Evolutionary conservation across 1,140 invertebrate species (phyloP), one percentile per base, ranked within the genome.

Genomic region (Macrotrachela quadricornifera): DNA sequence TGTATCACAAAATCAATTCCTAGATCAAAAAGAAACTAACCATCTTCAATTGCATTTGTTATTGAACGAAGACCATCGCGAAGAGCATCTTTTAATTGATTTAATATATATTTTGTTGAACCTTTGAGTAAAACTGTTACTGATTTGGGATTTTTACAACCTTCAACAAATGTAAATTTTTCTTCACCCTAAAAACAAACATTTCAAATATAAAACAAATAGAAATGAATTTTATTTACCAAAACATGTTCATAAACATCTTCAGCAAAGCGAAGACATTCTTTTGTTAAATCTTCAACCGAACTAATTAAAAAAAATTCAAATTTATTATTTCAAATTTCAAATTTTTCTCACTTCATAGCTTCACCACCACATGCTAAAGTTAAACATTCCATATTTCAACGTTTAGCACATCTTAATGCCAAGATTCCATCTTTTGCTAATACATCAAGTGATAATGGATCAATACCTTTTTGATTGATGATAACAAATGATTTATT

Each of bases 391-490:
- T 99, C 94, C 94, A 99, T 99, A 66, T 99, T 99, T 55, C 94
- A 79, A 42, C 92, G 76, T 69, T 99, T 99, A 15, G 94, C 92
- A 58, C 94, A 76, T 59, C 94, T 79, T 18, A 99, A 72, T 14
- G 79, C 92, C 48, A 97, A 75, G 59, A 99, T 99, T 11, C 75
- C 87, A 72, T 94, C 87, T 62, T 88, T 88, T 6, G 92, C 91
- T 40, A 99, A 69, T 67, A 88, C 78, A 66, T 99, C 92, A 50
- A 99, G 71, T 13, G 90, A 94, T 61, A 88, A 77, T 13, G 94
- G 92, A 68, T 99, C 94, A 64, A 99, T 94, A 47, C 94, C 92
- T 70, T 99, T 96, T 67, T 97, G 92, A 69, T 99, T 99, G 64
- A 99, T 90, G 1, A 99, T 75, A 12, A 96, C 87, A 69, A 99